Conservation (phyloP, 2,113 vertebrate genomes). For the Terrapene triunguis region DNA sequence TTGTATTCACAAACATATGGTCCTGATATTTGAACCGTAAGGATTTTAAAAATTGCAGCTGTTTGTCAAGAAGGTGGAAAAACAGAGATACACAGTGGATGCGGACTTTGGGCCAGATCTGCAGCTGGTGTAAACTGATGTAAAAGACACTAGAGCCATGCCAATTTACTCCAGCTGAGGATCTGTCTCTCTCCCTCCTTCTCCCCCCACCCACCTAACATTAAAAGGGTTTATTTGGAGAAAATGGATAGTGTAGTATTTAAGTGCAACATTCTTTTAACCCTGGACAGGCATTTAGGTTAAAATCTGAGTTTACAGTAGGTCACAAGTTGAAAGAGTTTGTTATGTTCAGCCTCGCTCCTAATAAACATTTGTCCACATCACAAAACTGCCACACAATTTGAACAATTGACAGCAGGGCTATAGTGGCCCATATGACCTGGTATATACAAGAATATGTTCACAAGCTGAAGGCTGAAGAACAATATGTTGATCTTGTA, state of each 20-base stretch:
- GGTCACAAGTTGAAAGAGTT: neutral
- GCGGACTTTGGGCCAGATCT: constrained; percentile 14
- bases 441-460: neutral
- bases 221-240: neutral
- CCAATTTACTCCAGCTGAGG: constrained; percentile 9
- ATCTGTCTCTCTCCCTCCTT: neutral
- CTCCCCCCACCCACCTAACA: neutral
- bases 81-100: neutral
- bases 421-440: neutral
- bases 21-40: neutral
- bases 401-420: neutral
- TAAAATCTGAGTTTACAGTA: neutral
- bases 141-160: neutral
- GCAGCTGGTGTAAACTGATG: neutral
- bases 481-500: neutral
- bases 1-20: neutral
- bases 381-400: neutral
- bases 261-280: neutral
- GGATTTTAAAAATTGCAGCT: neutral
- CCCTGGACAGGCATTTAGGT: neutral
- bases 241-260: neutral
- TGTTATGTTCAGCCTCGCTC: neutral
- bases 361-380: neutral
- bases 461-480: neutral
- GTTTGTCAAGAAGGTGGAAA: neutral